Evolutionary conservation across 2,797 vertebrate species (phyloP).

Genomic region (Melanotaenia nigrans): DNA sequence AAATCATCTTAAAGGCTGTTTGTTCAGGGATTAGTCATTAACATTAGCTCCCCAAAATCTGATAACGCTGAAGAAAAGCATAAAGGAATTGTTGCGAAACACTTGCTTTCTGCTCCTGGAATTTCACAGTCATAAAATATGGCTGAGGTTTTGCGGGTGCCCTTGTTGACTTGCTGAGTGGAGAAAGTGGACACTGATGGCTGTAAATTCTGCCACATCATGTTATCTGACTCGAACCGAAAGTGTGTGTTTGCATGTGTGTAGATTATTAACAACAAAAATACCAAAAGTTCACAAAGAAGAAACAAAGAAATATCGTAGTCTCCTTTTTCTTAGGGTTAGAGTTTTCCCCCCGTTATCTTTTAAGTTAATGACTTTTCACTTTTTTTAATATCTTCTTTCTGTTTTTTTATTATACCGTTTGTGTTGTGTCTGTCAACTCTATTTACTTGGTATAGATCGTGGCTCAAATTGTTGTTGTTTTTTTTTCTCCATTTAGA

Average conservation of each 20-base stretch:
- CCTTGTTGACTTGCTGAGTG: constrained; percentile 52
- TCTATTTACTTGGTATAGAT: no score
- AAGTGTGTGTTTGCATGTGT: constrained; percentile 7
- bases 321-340: not conserved
- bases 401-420: no score
- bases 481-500: no score
- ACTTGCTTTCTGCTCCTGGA: constrained; percentile 30
- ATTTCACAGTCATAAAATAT: constrained; percentile 46
- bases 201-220: constrained; percentile 46
- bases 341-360: no score
- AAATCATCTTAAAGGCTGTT: constrained; percentile 61
- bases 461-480: no score
- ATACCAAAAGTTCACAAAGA: not conserved
- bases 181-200: constrained; percentile 38
- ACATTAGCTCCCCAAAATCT: constrained; percentile 46
- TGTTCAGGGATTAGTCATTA: constrained; percentile 44
- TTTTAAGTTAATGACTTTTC: not conserved
- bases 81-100: constrained; percentile 7
- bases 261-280: constrained; percentile 24
- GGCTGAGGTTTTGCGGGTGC: constrained; percentile 5
- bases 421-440: no score
- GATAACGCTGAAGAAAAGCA: constrained; percentile 53
- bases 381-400: not conserved
- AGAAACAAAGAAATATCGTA: not conserved
- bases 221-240: constrained; percentile 43